Evolutionary conservation across 2,797 vertebrate genomes (phyloP).

Genomic region (Tolypeutes matacus): DNA sequence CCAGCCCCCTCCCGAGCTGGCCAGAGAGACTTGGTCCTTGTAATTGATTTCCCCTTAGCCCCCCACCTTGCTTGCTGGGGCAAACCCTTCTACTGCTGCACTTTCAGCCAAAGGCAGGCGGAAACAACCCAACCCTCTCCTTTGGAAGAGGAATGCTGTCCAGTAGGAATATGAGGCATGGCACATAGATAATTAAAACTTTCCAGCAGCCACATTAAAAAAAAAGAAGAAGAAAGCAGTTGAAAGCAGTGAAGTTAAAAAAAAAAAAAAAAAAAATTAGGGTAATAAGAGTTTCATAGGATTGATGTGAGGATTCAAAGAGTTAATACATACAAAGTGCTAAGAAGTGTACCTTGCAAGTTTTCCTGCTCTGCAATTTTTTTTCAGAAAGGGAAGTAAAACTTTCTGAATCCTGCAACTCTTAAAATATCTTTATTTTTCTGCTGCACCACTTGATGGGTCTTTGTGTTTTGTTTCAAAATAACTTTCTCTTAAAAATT

Average conservation of each 20-base stretch:
- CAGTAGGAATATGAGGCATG: no score
- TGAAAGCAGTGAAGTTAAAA: no score
- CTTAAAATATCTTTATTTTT: slow-evolving; percentile 2
- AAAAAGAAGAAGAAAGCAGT: no score
- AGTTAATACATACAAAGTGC: background rate
- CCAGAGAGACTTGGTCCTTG: background rate
- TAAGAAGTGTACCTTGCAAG: background rate
- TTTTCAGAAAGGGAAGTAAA: background rate
- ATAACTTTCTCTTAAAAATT: no score
- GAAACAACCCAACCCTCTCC: background rate
- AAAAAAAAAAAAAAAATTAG: no score
- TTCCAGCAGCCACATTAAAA: no score
- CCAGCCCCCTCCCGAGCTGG: background rate
- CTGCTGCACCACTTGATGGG: background rate
- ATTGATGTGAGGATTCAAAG: background rate
- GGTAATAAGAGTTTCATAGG: no score
- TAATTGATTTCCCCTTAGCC: background rate
- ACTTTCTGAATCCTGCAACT: background rate
- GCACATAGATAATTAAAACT: no score
- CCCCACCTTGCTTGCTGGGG: background rate
- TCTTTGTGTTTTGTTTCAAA: background rate
- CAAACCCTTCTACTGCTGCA: background rate
- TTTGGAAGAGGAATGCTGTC: background rate
- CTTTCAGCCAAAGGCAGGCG: no score
- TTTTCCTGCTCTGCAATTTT: background rate